Conservation (phyloP, 2,888 invertebrate genomes). For the Notodromas monacha region DNA sequence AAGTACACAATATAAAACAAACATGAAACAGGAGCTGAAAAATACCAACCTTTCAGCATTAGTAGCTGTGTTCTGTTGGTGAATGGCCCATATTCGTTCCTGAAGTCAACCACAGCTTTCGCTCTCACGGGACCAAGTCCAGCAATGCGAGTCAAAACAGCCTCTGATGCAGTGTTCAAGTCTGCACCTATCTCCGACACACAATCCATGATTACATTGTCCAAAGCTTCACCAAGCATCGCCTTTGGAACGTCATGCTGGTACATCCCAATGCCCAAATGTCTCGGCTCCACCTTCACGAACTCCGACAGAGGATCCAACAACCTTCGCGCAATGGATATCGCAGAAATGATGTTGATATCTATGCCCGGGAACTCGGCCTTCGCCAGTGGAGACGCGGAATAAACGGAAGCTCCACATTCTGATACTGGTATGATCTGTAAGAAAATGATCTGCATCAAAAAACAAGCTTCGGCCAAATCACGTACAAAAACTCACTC, state of each 20-base stretch:
- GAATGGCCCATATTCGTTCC: slow-evolving; percentile 35
- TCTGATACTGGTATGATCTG: slow-evolving; percentile 62
- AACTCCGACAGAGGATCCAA: slow-evolving; percentile 67
- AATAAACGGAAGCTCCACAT: slow-evolving; percentile 69
- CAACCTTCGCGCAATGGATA: slow-evolving; percentile 42
- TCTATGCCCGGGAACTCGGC: slow-evolving; percentile 52
- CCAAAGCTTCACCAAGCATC: slow-evolving; percentile 30
- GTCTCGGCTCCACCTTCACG: slow-evolving; percentile 69
- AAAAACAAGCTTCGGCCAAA: no score
- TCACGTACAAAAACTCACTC: no score
- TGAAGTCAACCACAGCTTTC: slow-evolving; percentile 36
- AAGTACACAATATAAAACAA: no score
- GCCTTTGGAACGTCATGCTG: slow-evolving; percentile 61
- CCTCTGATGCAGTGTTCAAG: slow-evolving; percentile 45
- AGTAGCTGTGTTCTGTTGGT: slow-evolving; percentile 34
- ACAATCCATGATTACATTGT: slow-evolving; percentile 51
- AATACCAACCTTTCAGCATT: slow-evolving; percentile 36
- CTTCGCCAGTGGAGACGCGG: slow-evolving; percentile 46
- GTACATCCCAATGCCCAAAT: slow-evolving; percentile 80
- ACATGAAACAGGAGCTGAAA: no score
- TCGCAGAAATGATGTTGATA: slow-evolving; percentile 41
- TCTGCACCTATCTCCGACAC: slow-evolving; percentile 81
- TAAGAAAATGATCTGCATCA: no score
- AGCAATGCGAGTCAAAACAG: slow-evolving; percentile 19
- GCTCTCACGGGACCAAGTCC: slow-evolving; percentile 44